Percentiles rank a stretch among this genome's conserved stretches.
Evolutionary conservation across 2,797 vertebrate species (phyloP).

Genomic region (Darevskia mixta): DNA sequence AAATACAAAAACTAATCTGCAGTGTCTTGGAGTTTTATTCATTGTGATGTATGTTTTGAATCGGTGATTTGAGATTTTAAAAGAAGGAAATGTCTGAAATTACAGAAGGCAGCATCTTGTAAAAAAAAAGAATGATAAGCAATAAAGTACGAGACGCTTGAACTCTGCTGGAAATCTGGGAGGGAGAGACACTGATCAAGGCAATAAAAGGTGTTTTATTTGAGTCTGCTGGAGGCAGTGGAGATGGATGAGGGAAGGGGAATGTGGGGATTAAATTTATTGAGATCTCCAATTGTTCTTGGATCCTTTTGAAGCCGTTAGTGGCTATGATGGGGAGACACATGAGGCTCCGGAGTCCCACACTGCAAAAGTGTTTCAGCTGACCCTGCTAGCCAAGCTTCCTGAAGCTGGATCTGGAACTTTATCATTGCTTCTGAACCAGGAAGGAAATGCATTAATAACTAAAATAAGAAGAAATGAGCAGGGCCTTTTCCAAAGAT

Average conservation of each 20-base stretch:
- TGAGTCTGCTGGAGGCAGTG: not conserved
- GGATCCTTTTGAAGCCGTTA: not conserved
- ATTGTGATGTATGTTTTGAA: constrained; percentile 6
- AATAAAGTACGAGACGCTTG: constrained; percentile 3
- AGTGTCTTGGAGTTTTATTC: not conserved
- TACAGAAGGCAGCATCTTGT: constrained; percentile 15
- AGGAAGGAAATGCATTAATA: no score
- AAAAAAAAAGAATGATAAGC: not conserved
- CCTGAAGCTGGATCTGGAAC: no score
- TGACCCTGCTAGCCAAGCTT: no score
- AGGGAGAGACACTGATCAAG: not conserved
- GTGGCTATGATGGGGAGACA: not conserved
- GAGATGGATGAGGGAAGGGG: not conserved
- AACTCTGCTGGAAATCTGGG: not conserved
- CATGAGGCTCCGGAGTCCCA: not conserved
- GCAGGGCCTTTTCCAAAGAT: no score
- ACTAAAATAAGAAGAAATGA: no score
- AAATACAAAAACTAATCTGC: not conserved
- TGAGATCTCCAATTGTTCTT: not conserved
- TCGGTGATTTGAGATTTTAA: not conserved
- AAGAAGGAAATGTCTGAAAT: constrained; percentile 10
- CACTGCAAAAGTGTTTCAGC: no score
- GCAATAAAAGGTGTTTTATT: constrained; percentile 37
- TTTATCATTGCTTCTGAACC: no score
- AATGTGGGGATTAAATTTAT: not conserved